Conservation (phyloP, 2,888 invertebrate genomes). For the Holacanthella duospinosa region DNA sequence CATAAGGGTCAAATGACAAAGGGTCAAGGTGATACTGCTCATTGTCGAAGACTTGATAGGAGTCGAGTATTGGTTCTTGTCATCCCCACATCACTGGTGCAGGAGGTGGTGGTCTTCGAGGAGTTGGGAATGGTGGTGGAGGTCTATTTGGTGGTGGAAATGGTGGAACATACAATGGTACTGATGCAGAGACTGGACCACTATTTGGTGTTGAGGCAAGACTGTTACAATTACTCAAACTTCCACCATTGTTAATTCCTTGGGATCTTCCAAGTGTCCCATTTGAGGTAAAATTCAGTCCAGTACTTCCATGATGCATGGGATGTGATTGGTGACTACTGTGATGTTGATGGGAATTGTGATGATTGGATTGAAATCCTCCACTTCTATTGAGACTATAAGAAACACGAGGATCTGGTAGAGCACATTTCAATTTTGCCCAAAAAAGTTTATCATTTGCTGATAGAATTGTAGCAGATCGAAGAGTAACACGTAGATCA, state of each 20-base stretch:
- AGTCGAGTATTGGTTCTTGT: not conserved
- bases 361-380: not conserved
- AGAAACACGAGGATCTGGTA: constrained; percentile 58
- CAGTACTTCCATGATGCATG: constrained; percentile 8
- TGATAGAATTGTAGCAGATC: constrained; percentile 78
- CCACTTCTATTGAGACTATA: constrained; percentile 14
- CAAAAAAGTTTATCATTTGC: constrained; percentile 93
- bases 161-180: constrained; percentile 29
- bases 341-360: constrained; percentile 7
- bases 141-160: constrained; percentile 36
- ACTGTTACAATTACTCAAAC: not conserved
- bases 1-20: not conserved
- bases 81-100: constrained; percentile 18
- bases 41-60: not conserved
- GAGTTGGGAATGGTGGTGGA: constrained; percentile 36
- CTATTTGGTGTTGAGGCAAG: not conserved
- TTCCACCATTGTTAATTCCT: not conserved
- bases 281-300: not conserved
- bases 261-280: not conserved
- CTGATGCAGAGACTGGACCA: not conserved
- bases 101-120: constrained; percentile 33
- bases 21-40: not conserved
- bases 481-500: constrained; percentile 77
- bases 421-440: constrained; percentile 84
- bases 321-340: constrained; percentile 17